Conservation (phyloP, 2,797 vertebrate species). For the Nasua narica region DNA sequence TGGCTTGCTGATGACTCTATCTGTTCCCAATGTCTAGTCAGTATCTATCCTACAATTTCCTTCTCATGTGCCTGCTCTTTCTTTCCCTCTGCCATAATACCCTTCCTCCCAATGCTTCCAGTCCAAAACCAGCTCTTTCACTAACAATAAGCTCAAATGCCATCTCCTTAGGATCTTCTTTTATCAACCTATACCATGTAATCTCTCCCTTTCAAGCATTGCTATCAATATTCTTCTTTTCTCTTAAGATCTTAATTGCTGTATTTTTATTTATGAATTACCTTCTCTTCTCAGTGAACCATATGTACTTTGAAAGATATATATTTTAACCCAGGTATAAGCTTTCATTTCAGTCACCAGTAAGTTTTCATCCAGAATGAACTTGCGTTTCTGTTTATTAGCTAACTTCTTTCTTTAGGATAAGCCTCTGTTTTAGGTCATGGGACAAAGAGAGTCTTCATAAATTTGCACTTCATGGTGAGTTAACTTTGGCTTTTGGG, state of each 20-base stretch:
- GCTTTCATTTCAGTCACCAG: neutral
- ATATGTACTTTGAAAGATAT: neutral
- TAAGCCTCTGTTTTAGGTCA: conserved; percentile 43
- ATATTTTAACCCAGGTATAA: neutral
- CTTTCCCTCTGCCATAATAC: neutral
- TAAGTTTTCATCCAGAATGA: neutral
- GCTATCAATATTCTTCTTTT: neutral
- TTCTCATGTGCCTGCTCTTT: neutral
- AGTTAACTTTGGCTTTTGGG: conserved; percentile 54
- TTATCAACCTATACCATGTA: neutral
- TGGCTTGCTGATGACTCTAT: neutral
- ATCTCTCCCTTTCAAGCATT: neutral
- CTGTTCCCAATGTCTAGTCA: neutral
- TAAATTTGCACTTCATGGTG: conserved; percentile 30
- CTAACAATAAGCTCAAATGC: neutral
- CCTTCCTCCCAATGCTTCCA: neutral
- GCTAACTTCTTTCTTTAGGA: conserved; percentile 37
- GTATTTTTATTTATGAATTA: neutral
- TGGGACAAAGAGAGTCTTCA: conserved; percentile 59
- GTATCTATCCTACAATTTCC: neutral
- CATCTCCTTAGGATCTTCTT: neutral
- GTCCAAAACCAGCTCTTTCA: neutral
- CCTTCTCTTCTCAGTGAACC: neutral
- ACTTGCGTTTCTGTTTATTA: neutral
- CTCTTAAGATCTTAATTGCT: neutral